Conservation (phyloP, 2,888 invertebrate species). For the Altica lythri region DNA sequence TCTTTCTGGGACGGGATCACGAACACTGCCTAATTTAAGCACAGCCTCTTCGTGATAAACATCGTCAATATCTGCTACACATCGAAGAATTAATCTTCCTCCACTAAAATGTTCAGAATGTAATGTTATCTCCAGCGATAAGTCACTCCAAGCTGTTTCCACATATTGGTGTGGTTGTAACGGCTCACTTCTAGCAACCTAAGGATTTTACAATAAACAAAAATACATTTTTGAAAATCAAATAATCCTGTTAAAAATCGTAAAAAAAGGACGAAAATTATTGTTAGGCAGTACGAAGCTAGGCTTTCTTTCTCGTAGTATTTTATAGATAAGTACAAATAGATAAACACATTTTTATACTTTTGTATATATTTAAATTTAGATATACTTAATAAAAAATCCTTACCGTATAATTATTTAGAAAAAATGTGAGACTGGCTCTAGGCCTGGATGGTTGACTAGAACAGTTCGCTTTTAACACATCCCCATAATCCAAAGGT, state of each 20-base stretch:
- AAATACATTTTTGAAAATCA: too few relatives aligned
- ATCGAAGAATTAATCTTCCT: conserved; percentile 71
- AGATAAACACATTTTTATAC: too few relatives aligned
- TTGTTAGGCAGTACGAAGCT: too few relatives aligned
- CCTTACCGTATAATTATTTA: conserved; percentile 77
- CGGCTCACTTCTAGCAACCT: conserved; percentile 54
- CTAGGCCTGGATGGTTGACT: conserved; percentile 76
- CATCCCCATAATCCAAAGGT: conserved; percentile 76
- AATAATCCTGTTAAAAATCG: too few relatives aligned
- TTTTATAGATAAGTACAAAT: too few relatives aligned
- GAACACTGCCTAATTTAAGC: conserved; percentile 71
- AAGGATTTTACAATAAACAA: too few relatives aligned
- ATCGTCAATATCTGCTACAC: conserved; percentile 71
- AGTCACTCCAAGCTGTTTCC: conserved; percentile 63
- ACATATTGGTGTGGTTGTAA: conserved; percentile 58
- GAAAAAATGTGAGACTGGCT: conserved; percentile 73
- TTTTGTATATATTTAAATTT: conserved; percentile 1
- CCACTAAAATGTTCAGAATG: conserved; percentile 64
- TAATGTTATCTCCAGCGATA: conserved; percentile 64
- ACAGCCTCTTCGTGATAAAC: conserved; percentile 72
- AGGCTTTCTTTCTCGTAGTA: too few relatives aligned
- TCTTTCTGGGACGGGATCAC: conserved; percentile 80
- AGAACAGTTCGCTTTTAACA: conserved; percentile 78
- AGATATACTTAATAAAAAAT: neutral
- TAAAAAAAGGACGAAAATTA: too few relatives aligned